phyloP scores from a whole-genome alignment of 2,888 invertebrate genomes.

The Cistogaster globosa region DNA sequence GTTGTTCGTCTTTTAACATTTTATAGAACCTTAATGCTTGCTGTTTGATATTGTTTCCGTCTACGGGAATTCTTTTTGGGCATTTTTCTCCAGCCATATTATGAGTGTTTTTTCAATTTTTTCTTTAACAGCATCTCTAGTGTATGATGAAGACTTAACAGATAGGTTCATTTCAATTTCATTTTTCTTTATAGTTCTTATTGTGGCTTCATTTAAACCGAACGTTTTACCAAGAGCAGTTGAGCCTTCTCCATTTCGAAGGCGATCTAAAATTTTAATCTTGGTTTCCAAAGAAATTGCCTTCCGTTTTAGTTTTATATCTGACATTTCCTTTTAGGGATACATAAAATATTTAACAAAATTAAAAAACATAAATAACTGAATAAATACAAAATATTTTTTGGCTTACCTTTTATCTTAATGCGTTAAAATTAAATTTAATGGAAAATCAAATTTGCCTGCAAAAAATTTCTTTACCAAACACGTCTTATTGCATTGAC shows the following conservation, averaged over 20 bases:
- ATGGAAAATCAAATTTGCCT: background rate
- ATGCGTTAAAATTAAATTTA: background rate
- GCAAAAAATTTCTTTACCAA: no score
- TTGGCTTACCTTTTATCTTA: no score
- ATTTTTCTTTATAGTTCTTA: constrained; percentile 52
- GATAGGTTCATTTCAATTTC: constrained; percentile 1
- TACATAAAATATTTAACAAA: no score
- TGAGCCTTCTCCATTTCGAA: background rate
- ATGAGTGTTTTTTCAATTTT: constrained; percentile 65
- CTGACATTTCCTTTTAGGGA: no score
- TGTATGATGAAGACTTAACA: no score
- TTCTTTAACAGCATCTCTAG: constrained; percentile 50
- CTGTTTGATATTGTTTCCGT: constrained; percentile 68
- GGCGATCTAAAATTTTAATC: constrained; percentile 44
- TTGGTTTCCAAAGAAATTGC: constrained; percentile 33
- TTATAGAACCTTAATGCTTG: constrained; percentile 69
- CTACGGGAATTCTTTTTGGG: constrained; percentile 70
- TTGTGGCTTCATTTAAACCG: constrained; percentile 20
- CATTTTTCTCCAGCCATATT: constrained; percentile 61
- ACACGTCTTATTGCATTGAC: no score
- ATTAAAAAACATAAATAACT: no score
- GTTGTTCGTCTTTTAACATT: constrained; percentile 48
- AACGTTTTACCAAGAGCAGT: background rate
- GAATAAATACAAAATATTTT: no score
- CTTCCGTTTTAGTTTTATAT: background rate